Evolutionary conservation across 2,113 vertebrate species (phyloP).

Genomic region (Cynocephalus volans): DNA sequence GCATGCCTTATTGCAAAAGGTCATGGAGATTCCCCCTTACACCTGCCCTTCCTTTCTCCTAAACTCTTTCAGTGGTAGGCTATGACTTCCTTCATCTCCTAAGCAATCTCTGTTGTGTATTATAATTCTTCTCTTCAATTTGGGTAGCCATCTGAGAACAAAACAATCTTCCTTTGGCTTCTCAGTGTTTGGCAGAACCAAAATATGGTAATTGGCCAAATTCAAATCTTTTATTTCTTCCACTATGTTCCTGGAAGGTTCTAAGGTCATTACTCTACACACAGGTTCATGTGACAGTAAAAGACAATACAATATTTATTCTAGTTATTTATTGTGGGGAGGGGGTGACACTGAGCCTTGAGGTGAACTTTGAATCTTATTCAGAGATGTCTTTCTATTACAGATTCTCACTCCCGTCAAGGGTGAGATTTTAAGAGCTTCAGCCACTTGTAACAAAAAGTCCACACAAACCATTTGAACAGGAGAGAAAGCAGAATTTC

Average conservation of each 20-base stretch:
- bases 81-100: not conserved
- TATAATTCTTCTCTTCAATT: not conserved
- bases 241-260: not conserved
- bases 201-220: not conserved
- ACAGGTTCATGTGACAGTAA: not conserved
- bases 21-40: not conserved
- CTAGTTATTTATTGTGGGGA: not conserved
- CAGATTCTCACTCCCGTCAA: not conserved
- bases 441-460: not conserved
- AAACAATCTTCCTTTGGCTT: not conserved
- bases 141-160: not conserved
- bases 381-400: not conserved
- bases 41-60: not conserved
- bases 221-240: not conserved
- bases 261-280: not conserved
- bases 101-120: not conserved
- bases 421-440: not conserved
- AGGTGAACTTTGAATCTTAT: not conserved
- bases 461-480: not conserved
- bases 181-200: not conserved
- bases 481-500: not conserved
- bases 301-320: not conserved
- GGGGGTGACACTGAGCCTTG: not conserved
- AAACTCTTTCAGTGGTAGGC: not conserved
- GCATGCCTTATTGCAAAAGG: too few relatives aligned